Base-by-base conservation (phyloP, 1,140 invertebrate genomes). In the Drosophila pseudoananassae region DNA sequence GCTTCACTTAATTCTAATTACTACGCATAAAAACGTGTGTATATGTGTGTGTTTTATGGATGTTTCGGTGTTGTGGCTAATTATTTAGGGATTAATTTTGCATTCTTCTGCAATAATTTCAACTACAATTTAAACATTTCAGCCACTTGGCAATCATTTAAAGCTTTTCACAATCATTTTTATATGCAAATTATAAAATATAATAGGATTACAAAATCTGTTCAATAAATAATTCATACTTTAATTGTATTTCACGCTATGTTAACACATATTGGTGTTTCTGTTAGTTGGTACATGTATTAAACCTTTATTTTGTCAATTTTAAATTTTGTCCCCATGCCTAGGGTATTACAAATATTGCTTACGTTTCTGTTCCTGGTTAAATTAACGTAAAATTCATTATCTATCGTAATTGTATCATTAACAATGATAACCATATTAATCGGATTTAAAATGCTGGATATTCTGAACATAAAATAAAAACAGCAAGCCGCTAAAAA, bases 21-120 rank as follows among this genome's bases (percentile, higher is more conserved):
- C 82, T 87, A 87, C 75, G 78, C 82, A 82, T 85, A 82, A 82
- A 87, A 85, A 78, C 82, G 78, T 87, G 74, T 66, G 52, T 80
- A 61, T 55, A 20, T 74, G 50, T 64, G 68, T 72, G 38, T 59
- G 15, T 15, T 60, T 45, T 76, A 31, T 76, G 36, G 45, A 33
- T 59, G 59, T 68, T 31, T 77, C 38, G 29, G 56, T 77, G 74
- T 65, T 52, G 60, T 80, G 59, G 50, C 49, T 73, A 78, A 68
- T 72, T 56, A 50, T 71, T 61, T 73, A 55, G 76, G 52, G 66
- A 87, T 77, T 81, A 84, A 47, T 74, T 81, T 59, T 73, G 61
- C 63, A 57, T 89, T 53, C 29, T 43, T 33, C 73, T 64, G 69
- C 61, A 76, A 65, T 72, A 77, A 75, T 88, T 88, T 78, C 57